These are phyloP conservation scores for Platycheirus rosarum DNA, from an alignment of 2,888 invertebrate species.

Conservation along the genomic window DNA sequence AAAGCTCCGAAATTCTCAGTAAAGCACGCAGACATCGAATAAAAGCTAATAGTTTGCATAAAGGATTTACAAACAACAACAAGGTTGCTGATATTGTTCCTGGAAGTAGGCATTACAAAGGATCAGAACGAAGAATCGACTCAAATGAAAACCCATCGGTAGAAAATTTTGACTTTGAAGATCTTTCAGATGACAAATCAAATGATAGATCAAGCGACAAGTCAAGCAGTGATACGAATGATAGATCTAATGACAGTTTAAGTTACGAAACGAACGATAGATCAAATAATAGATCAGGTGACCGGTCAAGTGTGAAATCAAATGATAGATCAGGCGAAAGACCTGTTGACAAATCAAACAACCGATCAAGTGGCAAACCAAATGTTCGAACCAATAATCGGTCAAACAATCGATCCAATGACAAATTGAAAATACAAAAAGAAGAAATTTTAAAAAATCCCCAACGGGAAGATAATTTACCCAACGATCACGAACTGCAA, in stretches of 20 bases:
- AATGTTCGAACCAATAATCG: constrained; percentile 74
- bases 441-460: constrained; percentile 8
- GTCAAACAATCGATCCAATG: constrained; percentile 74
- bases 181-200: constrained; percentile 79
- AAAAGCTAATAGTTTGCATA: constrained; percentile 47
- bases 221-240: constrained; percentile 1
- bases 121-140: constrained; percentile 79
- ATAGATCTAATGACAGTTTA: background rate
- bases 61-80: constrained; percentile 42
- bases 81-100: constrained; percentile 50
- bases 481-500: constrained; percentile 84
- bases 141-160: constrained; percentile 80
- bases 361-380: constrained; percentile 13
- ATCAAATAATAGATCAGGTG: constrained; percentile 8
- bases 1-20: constrained; percentile 88
- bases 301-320: constrained; percentile 6
- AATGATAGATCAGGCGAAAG: constrained; percentile 29
- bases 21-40: constrained; percentile 77
- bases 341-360: constrained; percentile 11
- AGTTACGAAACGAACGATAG: constrained; percentile 24
- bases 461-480: constrained; percentile 77
- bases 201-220: constrained; percentile 18
- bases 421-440: constrained; percentile 38
- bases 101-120: constrained; percentile 53
- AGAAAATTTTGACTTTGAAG: constrained; percentile 81